These are phyloP conservation scores for Polietes domitor DNA, from an alignment of 2,888 invertebrate species.

Conservation along the genomic window DNA sequence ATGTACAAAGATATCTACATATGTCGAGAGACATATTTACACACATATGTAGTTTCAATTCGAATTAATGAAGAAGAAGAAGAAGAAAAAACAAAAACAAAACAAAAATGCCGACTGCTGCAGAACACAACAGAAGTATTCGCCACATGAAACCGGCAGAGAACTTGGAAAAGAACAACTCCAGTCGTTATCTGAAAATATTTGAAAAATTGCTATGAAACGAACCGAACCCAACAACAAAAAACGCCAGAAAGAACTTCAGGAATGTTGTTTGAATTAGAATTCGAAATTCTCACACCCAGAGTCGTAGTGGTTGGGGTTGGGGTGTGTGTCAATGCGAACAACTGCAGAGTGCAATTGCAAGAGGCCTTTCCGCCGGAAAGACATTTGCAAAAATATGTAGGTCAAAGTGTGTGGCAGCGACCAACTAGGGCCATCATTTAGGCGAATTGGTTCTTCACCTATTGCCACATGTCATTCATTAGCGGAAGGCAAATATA, in stretches of 20 bases:
- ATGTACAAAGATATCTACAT: background rate
- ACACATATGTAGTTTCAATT: too few relatives aligned
- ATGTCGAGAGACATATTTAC: too few relatives aligned
- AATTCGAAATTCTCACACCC: constrained; percentile 9
- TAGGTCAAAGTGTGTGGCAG: too few relatives aligned
- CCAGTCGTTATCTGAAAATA: background rate
- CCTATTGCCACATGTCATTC: too few relatives aligned
- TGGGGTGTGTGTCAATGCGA: too few relatives aligned
- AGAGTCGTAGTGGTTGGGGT: background rate
- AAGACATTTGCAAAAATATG: too few relatives aligned
- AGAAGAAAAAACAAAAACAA: background rate
- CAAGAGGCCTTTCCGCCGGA: too few relatives aligned
- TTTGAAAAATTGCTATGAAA: constrained; percentile 16
- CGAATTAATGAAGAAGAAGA: background rate
- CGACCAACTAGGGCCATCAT: too few relatives aligned
- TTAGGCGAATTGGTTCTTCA: too few relatives aligned
- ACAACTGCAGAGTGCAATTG: too few relatives aligned
- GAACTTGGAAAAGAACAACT: constrained; percentile 1
- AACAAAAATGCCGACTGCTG: background rate
- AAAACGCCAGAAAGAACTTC: background rate
- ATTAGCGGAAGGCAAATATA: too few relatives aligned
- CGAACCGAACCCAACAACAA: constrained; percentile 1
- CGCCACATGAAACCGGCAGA: background rate
- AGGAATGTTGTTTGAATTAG: constrained; percentile 27
- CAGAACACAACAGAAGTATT: background rate